These are phyloP conservation scores for Embiotoca jacksoni DNA, from an alignment of 2,113 vertebrate genomes.

Conservation along the genomic window DNA sequence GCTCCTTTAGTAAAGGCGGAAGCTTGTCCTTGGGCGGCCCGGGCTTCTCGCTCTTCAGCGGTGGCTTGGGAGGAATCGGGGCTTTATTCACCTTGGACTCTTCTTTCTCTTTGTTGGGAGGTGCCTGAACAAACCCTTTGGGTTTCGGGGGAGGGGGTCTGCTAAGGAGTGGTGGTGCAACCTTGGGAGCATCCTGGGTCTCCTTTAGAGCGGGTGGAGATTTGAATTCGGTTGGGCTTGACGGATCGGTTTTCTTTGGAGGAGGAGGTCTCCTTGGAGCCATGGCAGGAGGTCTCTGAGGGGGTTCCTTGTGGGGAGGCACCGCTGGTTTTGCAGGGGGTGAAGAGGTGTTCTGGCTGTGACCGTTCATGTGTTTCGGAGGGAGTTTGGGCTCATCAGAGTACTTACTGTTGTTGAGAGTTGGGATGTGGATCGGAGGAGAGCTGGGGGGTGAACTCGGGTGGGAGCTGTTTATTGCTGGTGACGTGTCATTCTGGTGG, in stretches of 20 bases:
- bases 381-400: conserved; percentile 79
- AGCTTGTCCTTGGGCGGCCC: conserved; percentile 84
- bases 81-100: conserved; percentile 87
- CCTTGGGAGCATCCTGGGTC: conserved; percentile 75
- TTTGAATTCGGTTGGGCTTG: conserved; percentile 81
- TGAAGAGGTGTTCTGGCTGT: conserved; percentile 69
- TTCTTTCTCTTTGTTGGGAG: conserved; percentile 81
- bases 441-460: conserved; percentile 33
- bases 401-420: conserved; percentile 66
- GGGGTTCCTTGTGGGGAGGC: conserved; percentile 78
- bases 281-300: conserved; percentile 87
- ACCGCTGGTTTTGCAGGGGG: conserved; percentile 70
- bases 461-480: conserved; percentile 27
- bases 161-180: conserved; percentile 64
- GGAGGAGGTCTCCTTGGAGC: conserved; percentile 94
- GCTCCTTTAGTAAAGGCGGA: conserved; percentile 76
- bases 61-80: conserved; percentile 82
- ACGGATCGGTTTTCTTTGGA: conserved; percentile 88
- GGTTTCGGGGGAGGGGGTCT: conserved; percentile 94
- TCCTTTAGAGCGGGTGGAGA: conserved; percentile 76
- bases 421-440: conserved; percentile 53
- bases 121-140: conserved; percentile 81
- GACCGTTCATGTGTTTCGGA: conserved; percentile 85
- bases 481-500: conserved; percentile 44
- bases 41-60: conserved; percentile 87